Base-by-base conservation (phyloP, 2,797 vertebrate genomes). In the Fistularia commersonii region DNA sequence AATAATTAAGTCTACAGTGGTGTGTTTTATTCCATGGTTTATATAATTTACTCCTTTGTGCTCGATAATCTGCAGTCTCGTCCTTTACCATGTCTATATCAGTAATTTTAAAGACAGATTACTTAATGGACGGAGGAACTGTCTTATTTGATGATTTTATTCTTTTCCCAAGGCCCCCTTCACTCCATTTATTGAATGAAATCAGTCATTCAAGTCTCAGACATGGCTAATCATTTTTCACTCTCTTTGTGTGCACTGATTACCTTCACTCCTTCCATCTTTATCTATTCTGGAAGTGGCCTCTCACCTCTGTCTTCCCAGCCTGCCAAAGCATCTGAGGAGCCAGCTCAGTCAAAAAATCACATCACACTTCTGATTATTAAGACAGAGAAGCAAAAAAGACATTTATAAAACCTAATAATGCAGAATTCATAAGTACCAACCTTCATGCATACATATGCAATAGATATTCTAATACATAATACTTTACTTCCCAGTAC, bases 321-420 rank as follows among this genome's bases (percentile, higher is more conserved):
- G 51, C 47, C 33, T 68, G 45, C 62, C 36, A 61, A 66, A 76
- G 62, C 43, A 41, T 40, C 48, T 58, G 32, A 38, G 41, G 32
- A 41, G 35, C 8, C 14, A 38, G 12, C 39, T 47, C 12, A 44
- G 14, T 56, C 11, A 49, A 53, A 72, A 56, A 74, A 66, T 74
- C 64, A 59, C 44, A 63, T 51, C 56, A 66, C 61, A 35, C 9
- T 61, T 56, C 48, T 55, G 64, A 72, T 57, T 45, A 70, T 37
- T 34, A 6, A n/a, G 14, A 39, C 46, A 1, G 46, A 6, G 4
- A 31, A 3, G 15, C 32, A 5, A 32, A 59, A 41, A 41, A 54
- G 5, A 1, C 7, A 15, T 44, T 37, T 7, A 32, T 8, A 0
- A 49, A 41, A 37, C 6, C 1, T 38, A 39, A 39, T 51, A 15